phyloP scores from a whole-genome alignment of 2,113 vertebrate genomes.

The Camarhynchus parvulus region DNA sequence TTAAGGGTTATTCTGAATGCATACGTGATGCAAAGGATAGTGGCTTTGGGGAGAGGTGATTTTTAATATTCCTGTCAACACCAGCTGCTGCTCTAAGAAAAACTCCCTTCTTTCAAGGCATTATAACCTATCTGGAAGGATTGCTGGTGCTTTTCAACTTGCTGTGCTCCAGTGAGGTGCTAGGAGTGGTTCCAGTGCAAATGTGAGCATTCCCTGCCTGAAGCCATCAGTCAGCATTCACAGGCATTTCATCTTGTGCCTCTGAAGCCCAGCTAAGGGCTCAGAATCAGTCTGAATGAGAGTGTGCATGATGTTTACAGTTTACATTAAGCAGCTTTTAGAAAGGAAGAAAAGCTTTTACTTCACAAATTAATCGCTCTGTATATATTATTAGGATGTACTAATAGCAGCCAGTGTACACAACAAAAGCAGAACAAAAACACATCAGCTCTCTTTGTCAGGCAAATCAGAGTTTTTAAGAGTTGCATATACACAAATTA shows the following conservation, averaged over 20 bases:
- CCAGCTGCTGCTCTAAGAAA: background rate
- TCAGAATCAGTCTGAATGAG: background rate
- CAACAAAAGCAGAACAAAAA: constrained; percentile 48
- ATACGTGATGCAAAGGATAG: background rate
- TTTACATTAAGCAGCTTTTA: constrained; percentile 60
- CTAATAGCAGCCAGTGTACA: constrained; percentile 44
- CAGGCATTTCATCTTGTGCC: background rate
- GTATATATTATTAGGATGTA: constrained; percentile 34
- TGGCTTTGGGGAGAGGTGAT: background rate
- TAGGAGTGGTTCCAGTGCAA: background rate
- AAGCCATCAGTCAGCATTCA: background rate
- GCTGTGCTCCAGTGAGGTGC: background rate
- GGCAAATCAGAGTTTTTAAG: constrained; percentile 49
- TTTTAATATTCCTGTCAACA: constrained; percentile 1
- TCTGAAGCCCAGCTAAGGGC: background rate
- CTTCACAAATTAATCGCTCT: constrained; percentile 36
- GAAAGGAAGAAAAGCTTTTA: constrained; percentile 57
- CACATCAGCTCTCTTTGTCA: constrained; percentile 24
- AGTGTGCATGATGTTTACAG: constrained; percentile 41
- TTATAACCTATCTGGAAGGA: background rate
- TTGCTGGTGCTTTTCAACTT: background rate
- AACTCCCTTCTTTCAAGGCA: background rate
- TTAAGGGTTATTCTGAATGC: background rate
- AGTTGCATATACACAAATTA: constrained; percentile 34
- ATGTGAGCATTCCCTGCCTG: background rate